A percentile compares a stretch with the other conserved stretches of the same genome.
These are phyloP conservation scores for Potamarius usumacintae DNA, from an alignment of 2,113 vertebrate species.

Conservation along the genomic window DNA sequence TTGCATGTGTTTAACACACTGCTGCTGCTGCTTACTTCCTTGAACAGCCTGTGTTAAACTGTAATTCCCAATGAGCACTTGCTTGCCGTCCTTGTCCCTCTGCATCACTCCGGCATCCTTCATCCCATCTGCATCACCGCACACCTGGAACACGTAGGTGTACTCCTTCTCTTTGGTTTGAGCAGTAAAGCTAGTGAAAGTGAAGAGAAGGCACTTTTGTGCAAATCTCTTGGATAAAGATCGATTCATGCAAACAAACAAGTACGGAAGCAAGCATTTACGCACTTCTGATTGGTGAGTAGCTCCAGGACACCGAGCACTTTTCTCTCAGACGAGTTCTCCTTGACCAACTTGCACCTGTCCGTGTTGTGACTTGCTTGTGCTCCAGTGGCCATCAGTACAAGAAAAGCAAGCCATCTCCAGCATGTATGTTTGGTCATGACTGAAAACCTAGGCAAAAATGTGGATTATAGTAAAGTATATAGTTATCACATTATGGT, in stretches of 20 bases:
- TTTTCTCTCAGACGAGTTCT: conserved; percentile 38
- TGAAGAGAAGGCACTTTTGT: background rate
- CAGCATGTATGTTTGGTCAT: conserved; percentile 48
- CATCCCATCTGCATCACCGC: conserved; percentile 75
- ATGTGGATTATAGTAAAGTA: background rate
- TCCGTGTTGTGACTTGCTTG: conserved; percentile 45
- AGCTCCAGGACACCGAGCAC: conserved; percentile 64
- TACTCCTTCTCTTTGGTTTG: conserved; percentile 60
- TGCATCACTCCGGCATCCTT: conserved; percentile 81
- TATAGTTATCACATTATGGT: background rate
- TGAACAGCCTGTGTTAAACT: conserved; percentile 77
- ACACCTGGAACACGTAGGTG: conserved; percentile 82
- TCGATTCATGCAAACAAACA: too few relatives aligned
- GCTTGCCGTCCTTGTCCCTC: conserved; percentile 43
- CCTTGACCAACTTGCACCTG: conserved; percentile 58
- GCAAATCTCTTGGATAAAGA: background rate
- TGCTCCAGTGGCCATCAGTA: conserved; percentile 54
- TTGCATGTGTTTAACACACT: background rate
- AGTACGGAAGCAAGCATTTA: background rate
- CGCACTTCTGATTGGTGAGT: conserved; percentile 67
- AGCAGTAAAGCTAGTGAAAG: conserved; percentile 41
- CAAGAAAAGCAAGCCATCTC: conserved; percentile 57
- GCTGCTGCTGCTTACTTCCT: conserved; percentile 79
- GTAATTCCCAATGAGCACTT: conserved; percentile 78
- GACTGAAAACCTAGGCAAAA: background rate